Evolutionary conservation across 1,140 invertebrate species (phyloP).

Genomic region (Chymomyza costata): DNA sequence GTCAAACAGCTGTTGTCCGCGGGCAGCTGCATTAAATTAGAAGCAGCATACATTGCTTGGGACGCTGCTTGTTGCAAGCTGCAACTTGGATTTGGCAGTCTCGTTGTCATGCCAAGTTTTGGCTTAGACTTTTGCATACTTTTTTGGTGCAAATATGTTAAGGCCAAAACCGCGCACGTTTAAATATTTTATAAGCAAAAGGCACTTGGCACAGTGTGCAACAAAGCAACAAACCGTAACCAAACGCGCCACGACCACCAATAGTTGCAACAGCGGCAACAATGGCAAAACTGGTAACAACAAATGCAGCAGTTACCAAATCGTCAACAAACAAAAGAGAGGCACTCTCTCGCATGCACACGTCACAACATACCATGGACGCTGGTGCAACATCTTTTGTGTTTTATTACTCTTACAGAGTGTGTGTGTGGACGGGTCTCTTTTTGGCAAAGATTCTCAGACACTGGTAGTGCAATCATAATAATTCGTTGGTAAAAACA

Average conservation of each 20-base stretch:
- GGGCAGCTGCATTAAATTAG: conserved; percentile 54
- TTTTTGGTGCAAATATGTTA: conserved; percentile 61
- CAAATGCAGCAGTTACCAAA: conserved; percentile 55
- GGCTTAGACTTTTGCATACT: conserved; percentile 5
- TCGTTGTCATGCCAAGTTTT: too few relatives aligned
- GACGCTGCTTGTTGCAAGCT: too few relatives aligned
- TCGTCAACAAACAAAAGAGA: conserved; percentile 45
- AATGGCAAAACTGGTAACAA: conserved; percentile 8
- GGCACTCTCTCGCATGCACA: conserved; percentile 8
- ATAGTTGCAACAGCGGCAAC: too few relatives aligned
- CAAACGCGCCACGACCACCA: conserved; percentile 22
- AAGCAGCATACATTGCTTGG: conserved; percentile 63
- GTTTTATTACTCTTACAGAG: too few relatives aligned
- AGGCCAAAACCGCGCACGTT: conserved; percentile 62
- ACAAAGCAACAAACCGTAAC: conserved; percentile 41
- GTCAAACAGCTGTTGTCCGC: conserved; percentile 67
- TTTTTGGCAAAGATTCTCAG: too few relatives aligned
- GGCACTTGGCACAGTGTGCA: conserved; percentile 53
- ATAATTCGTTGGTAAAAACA: too few relatives aligned
- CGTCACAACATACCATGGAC: conserved; percentile 12
- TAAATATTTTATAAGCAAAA: conserved; percentile 72
- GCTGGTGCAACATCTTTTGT: too few relatives aligned
- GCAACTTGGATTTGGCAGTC: too few relatives aligned
- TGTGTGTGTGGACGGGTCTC: too few relatives aligned
- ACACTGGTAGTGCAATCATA: too few relatives aligned